A percentile compares a stretch with the other conserved stretches of the same genome.
Evolutionary conservation across 2,888 invertebrate species (phyloP).

Genomic region (Erpobdella octoculata): DNA sequence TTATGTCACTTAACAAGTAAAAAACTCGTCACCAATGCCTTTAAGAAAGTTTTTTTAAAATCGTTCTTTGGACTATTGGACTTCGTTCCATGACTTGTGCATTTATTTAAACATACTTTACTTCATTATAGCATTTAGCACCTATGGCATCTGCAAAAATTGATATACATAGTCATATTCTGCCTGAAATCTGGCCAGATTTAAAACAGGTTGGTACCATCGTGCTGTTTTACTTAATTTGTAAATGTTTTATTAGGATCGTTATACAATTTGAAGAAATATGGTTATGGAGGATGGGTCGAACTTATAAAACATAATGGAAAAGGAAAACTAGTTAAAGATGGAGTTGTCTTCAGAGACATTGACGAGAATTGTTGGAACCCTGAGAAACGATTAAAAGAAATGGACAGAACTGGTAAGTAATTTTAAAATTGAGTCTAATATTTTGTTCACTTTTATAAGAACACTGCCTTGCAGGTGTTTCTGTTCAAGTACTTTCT

Average conservation of each 20-base stretch:
- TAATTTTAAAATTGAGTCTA: not conserved
- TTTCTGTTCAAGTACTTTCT: constrained; percentile 56
- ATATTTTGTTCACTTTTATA: not conserved
- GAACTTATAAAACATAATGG: constrained; percentile 49
- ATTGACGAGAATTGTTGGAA: constrained; percentile 57
- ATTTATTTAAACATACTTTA: no score
- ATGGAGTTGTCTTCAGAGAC: constrained; percentile 56
- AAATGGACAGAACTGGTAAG: constrained; percentile 55
- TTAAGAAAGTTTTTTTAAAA: no score
- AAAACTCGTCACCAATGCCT: no score
- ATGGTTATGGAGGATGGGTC: constrained; percentile 58
- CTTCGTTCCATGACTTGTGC: no score
- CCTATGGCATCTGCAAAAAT: constrained; percentile 51
- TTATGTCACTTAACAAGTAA: no score
- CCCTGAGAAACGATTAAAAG: constrained; percentile 52
- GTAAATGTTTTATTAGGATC: not conserved
- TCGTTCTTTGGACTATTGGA: no score
- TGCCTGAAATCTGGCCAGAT: constrained; percentile 57
- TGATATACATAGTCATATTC: constrained; percentile 57
- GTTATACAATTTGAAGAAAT: constrained; percentile 46
- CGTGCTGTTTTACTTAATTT: not conserved
- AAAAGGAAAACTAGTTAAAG: constrained; percentile 54
- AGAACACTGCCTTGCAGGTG: constrained; percentile 41
- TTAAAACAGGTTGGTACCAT: constrained; percentile 53
- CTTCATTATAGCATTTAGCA: no score